Conservation (phyloP, 30 jellyfish, hydroid and myxozoan genomes). For the Rhopilema esculentum region DNA sequence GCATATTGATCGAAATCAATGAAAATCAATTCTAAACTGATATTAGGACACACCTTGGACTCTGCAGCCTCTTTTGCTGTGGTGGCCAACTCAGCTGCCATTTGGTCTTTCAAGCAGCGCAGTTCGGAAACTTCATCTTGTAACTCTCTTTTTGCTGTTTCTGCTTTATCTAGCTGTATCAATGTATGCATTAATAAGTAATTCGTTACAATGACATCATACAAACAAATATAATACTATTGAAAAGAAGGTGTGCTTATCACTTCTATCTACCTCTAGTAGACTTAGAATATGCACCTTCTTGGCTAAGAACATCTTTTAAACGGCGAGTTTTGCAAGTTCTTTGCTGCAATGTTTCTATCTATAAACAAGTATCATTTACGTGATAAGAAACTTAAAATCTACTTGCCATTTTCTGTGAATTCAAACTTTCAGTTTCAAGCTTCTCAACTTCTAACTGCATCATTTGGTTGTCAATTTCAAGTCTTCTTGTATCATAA, state of each 20-base stretch:
- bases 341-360: background rate
- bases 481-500: background rate
- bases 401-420: background rate
- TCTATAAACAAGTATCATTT: background rate
- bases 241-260: no score
- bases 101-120: background rate
- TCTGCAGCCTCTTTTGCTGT: background rate
- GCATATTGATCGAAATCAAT: no score
- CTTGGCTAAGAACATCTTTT: no score
- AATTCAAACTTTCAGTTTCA: background rate
- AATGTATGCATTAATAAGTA: no score
- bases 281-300: no score
- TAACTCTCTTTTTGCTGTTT: background rate
- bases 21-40: no score
- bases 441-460: background rate
- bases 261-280: no score
- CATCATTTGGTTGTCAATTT: background rate
- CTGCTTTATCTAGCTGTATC: background rate
- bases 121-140: background rate
- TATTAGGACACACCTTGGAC: background rate
- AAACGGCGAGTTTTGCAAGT: background rate
- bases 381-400: no score
- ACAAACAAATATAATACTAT: no score
- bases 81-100: background rate
- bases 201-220: no score